Base-by-base conservation (phyloP, 2,888 invertebrate genomes). In the Leptinotarsa peninsularis region DNA sequence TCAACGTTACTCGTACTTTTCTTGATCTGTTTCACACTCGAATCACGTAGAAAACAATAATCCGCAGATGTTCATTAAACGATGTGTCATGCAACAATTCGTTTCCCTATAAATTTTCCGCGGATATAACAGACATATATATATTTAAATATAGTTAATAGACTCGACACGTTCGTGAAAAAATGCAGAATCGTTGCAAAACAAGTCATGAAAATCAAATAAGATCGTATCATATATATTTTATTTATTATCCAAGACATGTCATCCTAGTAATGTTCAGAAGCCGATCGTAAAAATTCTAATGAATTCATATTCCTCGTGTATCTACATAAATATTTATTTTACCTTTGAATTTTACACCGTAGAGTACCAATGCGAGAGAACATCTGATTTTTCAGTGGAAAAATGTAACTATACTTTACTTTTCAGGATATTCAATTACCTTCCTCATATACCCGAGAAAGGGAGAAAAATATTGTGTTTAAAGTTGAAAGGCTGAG, bases 151-250 rank as follows among this genome's bases (percentile, higher is more conserved):
- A 15, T 50, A 43, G 43, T 69, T 54, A 49, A 49, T 70, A 70
- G 70, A 70, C 70, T 21, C 17, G 4, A 49, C 70, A 70, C 70
- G 70, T 70, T 23, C 49, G 27, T 23, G 27, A 43, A 70, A 70
- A 70, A 70, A 70, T 58, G 70, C 60, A 60, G 56, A 21, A 23
- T 58, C 60, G 23, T 58, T 70, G 58, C 54, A 70, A 70, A 70
- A 56, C 58, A 58, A 21, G 58, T 60, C 58, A 60, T 49, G n/a
- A 60, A 70, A 70, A 70, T 70, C 70, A 49, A 49, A 70, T 70
- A 70, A 58, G 33, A 54, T 70, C 49, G 54, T 49, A 17, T 58
- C 49, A 21, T 70, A 58, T 43, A 33, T 49, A 49, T 70, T 43
- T 69, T 69, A 69, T 69, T 54, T 23, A 23, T 58, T 21, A 23